Conservation (phyloP, 2,113 vertebrate species). For the Myrmecobius fasciatus region DNA sequence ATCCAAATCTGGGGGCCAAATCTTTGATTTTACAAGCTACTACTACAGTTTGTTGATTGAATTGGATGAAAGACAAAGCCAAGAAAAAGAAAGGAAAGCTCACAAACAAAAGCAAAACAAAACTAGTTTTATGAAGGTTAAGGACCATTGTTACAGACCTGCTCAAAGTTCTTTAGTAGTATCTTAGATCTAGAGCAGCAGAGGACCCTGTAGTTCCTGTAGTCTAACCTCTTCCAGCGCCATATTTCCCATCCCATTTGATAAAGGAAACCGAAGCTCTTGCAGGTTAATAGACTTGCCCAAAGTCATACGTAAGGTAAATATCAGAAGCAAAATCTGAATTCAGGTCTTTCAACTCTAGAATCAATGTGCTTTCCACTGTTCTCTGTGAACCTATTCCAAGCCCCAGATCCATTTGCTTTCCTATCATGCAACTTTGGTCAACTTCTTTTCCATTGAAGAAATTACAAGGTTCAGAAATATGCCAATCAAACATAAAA, state of each 20-base stretch:
- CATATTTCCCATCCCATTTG: background rate
- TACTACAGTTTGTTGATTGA: background rate
- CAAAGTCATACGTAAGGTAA: background rate
- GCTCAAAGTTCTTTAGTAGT: background rate
- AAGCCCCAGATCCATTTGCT: background rate
- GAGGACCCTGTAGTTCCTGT: background rate
- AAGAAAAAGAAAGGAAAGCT: background rate
- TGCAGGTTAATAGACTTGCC: background rate
- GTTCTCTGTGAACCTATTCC: background rate
- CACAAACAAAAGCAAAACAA: background rate
- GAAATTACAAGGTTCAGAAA: background rate
- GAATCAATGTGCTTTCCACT: background rate
- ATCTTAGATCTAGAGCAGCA: background rate
- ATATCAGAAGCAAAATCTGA: background rate
- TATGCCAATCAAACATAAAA: background rate
- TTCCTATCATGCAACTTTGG: background rate
- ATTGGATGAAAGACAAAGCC: background rate
- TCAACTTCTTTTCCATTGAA: background rate
- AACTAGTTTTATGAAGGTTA: background rate
- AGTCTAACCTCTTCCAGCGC: background rate
- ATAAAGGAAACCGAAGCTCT: background rate
- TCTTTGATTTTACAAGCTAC: background rate
- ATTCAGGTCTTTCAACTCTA: background rate
- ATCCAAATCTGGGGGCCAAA: background rate
- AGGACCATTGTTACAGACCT: background rate